These are phyloP conservation scores for Tetranychus piercei DNA, from an alignment of 2,888 invertebrate genomes.

Conservation along the genomic window DNA sequence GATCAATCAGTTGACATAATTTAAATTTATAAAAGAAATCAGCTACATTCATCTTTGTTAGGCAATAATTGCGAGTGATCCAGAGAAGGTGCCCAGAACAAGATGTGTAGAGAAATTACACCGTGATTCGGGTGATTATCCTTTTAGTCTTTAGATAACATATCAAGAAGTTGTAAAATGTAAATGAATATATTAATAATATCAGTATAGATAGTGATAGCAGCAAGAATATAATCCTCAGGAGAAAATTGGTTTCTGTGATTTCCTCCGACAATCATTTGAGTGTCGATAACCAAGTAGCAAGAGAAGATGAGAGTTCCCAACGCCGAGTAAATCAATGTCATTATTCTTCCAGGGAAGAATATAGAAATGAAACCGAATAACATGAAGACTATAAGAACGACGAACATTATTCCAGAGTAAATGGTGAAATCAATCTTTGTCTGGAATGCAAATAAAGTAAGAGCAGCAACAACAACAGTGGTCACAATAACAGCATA, in stretches of 20 bases:
- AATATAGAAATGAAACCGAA: conserved; percentile 57
- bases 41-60: neutral
- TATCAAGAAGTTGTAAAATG: conserved; percentile 35
- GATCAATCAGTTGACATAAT: neutral
- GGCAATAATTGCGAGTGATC: neutral
- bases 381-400: conserved; percentile 50
- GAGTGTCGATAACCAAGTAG: conserved; percentile 73
- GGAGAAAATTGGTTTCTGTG: conserved; percentile 77
- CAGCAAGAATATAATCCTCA: conserved; percentile 84
- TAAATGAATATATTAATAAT: conserved; percentile 74
- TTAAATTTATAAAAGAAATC: neutral
- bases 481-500: conserved; percentile 71
- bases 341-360: conserved; percentile 32
- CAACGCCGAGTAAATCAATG: conserved; percentile 55
- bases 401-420: conserved; percentile 56
- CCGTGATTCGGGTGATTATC: neutral
- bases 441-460: conserved; percentile 81
- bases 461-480: conserved; percentile 65
- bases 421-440: conserved; percentile 35
- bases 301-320: conserved; percentile 63
- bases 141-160: neutral
- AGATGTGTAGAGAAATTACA: neutral
- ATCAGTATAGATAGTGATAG: conserved; percentile 71
- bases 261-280: conserved; percentile 62
- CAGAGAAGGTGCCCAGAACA: neutral